Evolutionary conservation across 2,888 invertebrate species (phyloP).

Genomic region (Perizoma flavofasciatum): DNA sequence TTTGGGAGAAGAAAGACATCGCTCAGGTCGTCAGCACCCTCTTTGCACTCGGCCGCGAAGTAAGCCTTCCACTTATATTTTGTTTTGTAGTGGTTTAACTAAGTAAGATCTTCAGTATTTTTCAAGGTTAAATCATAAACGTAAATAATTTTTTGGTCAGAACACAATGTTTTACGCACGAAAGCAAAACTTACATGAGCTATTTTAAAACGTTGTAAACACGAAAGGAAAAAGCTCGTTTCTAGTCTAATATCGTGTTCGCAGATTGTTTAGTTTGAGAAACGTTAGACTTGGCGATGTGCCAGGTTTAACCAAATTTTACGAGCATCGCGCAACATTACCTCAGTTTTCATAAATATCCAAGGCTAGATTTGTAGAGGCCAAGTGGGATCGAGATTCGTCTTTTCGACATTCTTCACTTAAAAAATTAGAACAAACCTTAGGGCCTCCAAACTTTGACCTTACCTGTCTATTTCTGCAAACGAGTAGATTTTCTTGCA

Average conservation of each 20-base stretch:
- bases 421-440: neutral
- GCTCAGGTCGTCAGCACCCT: constrained; percentile 93
- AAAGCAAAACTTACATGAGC: constrained; percentile 26
- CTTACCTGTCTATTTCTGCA: neutral
- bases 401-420: constrained; percentile 23
- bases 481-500: neutral
- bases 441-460: neutral
- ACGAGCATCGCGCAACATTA: constrained; percentile 76
- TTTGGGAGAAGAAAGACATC: constrained; percentile 97
- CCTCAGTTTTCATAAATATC: constrained; percentile 79
- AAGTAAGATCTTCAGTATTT: no score
- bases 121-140: no score
- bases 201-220: constrained; percentile 34
- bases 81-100: no score
- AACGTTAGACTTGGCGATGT: constrained; percentile 64
- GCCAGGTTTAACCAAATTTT: constrained; percentile 74
- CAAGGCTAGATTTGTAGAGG: constrained; percentile 62
- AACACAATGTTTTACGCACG: neutral
- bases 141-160: no score
- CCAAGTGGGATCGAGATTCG: constrained; percentile 49
- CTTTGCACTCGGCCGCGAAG: constrained; percentile 93
- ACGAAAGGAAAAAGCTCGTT: constrained; percentile 46
- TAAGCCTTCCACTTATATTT: constrained; percentile 52
- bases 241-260: constrained; percentile 60
- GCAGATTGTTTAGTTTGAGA: constrained; percentile 66